A percentile compares a stretch with the other conserved stretches of the same genome.
These are phyloP conservation scores for Varanus komodoensis DNA, from an alignment of 2,113 vertebrate genomes.

Conservation along the genomic window DNA sequence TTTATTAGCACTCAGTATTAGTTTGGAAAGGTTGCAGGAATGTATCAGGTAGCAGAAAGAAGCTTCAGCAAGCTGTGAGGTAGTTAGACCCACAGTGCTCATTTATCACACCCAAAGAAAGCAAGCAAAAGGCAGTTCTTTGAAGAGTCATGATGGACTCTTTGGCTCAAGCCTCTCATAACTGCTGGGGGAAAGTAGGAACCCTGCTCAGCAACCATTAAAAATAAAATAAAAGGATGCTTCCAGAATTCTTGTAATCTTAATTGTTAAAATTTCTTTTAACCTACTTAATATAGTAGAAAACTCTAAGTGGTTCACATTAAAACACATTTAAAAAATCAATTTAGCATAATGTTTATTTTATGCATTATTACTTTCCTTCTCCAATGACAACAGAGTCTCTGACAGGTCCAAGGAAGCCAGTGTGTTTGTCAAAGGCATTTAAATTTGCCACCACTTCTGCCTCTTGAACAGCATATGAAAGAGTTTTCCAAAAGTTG, in stretches of 20 bases:
- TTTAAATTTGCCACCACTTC: too few relatives aligned
- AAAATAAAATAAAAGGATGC: background rate
- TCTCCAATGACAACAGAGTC: too few relatives aligned
- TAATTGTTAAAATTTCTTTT: background rate
- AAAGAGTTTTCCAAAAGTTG: too few relatives aligned
- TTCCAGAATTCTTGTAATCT: background rate
- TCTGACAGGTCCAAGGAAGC: too few relatives aligned
- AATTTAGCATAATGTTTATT: too few relatives aligned
- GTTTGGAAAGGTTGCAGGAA: constrained; percentile 32
- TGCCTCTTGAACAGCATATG: too few relatives aligned
- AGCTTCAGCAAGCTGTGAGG: constrained; percentile 8
- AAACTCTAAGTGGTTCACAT: too few relatives aligned
- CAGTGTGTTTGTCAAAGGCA: too few relatives aligned
- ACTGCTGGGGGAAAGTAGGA: background rate
- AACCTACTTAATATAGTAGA: too few relatives aligned
- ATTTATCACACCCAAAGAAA: background rate
- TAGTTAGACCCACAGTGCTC: background rate
- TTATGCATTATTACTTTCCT: too few relatives aligned
- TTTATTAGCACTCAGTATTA: constrained; percentile 17
- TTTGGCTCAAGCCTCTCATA: background rate
- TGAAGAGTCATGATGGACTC: background rate
- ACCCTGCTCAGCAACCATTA: background rate
- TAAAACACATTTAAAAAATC: too few relatives aligned
- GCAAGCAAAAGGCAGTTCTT: background rate
- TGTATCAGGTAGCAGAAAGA: background rate